Conservation (phyloP, 1,140 invertebrate genomes). For the Dendroctonus ponderosae region DNA sequence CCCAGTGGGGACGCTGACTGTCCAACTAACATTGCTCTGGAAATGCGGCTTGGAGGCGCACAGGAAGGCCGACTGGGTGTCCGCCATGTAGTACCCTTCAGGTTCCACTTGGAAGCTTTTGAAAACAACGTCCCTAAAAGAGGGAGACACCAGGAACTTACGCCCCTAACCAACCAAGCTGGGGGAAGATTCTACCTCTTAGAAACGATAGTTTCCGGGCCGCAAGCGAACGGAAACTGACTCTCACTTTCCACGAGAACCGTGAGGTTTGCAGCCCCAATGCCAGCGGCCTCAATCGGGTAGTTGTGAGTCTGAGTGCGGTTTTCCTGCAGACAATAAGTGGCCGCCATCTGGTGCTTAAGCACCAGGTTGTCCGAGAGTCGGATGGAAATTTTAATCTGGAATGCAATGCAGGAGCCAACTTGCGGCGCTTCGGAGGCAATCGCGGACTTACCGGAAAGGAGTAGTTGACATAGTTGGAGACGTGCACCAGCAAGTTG, state of each 20-base stretch:
- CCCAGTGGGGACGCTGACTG: background rate
- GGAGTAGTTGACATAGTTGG: conserved; percentile 68
- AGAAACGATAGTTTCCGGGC: conserved; percentile 52
- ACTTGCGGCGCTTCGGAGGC: background rate
- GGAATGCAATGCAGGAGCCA: conserved; percentile 1
- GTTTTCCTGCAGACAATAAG: conserved; percentile 52
- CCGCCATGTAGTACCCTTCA: conserved; percentile 59
- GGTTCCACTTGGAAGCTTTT: conserved; percentile 58
- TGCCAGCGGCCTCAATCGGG: conserved; percentile 52
- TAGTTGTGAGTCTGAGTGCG: conserved; percentile 55
- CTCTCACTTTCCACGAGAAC: conserved; percentile 58
- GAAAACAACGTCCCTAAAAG: conserved; percentile 54
- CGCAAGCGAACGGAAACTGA: conserved; percentile 52
- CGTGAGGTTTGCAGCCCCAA: conserved; percentile 61
- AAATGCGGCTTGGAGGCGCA: conserved; percentile 47
- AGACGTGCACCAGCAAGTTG: conserved; percentile 66
- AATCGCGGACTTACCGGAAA: conserved; percentile 55
- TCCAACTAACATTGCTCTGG: conserved; percentile 41
- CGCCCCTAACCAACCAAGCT: background rate
- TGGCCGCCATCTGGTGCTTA: conserved; percentile 32
- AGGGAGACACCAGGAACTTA: background rate
- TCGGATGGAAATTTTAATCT: conserved; percentile 58
- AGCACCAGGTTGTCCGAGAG: conserved; percentile 53
- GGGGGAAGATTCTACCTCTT: conserved; percentile 47
- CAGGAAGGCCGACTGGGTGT: conserved; percentile 55